Conservation (phyloP, 2,797 vertebrate genomes). For the Macroramphosus scolopax region DNA sequence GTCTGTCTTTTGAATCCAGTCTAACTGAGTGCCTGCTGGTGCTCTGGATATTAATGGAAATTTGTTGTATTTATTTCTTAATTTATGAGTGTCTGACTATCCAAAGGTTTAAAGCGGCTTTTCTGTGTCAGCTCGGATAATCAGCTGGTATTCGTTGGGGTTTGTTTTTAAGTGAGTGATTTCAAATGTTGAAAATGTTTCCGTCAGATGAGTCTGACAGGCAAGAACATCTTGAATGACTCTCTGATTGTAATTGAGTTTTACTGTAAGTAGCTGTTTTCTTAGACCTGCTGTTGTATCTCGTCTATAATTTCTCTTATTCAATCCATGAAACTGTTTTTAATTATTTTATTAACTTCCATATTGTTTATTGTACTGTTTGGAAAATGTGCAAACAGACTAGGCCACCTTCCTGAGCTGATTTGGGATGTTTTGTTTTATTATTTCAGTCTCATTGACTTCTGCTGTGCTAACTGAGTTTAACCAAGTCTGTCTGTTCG, state of each 20-base stretch:
- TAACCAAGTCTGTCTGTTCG: constrained; percentile 34
- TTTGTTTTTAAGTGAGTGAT: constrained; percentile 33
- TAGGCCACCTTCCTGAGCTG: constrained; percentile 20
- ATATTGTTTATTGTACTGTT: constrained; percentile 21
- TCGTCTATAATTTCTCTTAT: constrained; percentile 13
- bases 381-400: constrained; percentile 35
- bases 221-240: constrained; percentile 8
- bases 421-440: constrained; percentile 25
- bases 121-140: constrained; percentile 45
- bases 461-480: constrained; percentile 38
- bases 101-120: constrained; percentile 40
- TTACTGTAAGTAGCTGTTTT: constrained; percentile 29
- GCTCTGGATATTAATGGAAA: constrained; percentile 33
- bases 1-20: constrained; percentile 9
- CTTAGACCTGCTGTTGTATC: constrained; percentile 34
- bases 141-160: constrained; percentile 13
- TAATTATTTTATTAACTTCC: constrained; percentile 25
- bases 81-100: constrained; percentile 68
- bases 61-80: constrained; percentile 69
- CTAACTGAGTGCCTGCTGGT: constrained; percentile 15
- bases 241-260: constrained; percentile 15
- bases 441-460: too few species aligned
- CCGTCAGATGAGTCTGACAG: background rate
- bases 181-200: constrained; percentile 30
- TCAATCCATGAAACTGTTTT: constrained; percentile 34